Conservation (phyloP, 2,113 vertebrate species). For the Silurus glanis region DNA sequence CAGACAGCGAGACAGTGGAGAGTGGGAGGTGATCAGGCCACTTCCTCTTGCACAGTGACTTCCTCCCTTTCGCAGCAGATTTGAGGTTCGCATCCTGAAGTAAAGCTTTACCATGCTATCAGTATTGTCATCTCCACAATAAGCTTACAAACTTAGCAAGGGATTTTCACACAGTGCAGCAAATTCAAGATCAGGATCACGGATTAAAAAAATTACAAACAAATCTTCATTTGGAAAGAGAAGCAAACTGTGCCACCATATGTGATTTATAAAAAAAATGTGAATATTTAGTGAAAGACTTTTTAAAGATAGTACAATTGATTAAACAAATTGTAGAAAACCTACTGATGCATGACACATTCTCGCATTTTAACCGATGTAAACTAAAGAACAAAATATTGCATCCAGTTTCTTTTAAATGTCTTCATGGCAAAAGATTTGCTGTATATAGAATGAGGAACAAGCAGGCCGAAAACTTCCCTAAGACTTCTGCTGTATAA, state of each 20-base stretch:
- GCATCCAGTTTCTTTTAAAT: background rate
- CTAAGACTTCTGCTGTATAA: background rate
- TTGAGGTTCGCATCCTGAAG: constrained; percentile 59
- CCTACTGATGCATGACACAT: too few species aligned
- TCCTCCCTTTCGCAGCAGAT: constrained; percentile 67
- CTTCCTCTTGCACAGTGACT: constrained; percentile 75
- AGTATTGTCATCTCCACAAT: background rate
- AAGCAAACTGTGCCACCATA: background rate
- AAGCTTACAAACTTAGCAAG: background rate
- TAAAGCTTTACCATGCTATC: constrained; percentile 46
- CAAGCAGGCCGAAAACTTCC: background rate
- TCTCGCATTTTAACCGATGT: background rate
- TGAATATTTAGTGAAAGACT: background rate
- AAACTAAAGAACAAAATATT: background rate
- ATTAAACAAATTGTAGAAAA: background rate
- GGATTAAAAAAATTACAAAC: too few species aligned
- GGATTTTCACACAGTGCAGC: background rate
- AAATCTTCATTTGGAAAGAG: background rate
- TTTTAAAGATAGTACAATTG: background rate
- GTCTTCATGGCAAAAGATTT: background rate
- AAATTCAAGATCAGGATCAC: background rate
- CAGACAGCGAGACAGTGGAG: constrained; percentile 2
- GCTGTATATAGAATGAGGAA: background rate
- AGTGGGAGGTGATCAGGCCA: constrained; percentile 55
- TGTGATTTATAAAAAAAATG: background rate